Evolutionary conservation across 2,113 vertebrate species (phyloP).

Genomic region (Agapornis roseicollis): DNA sequence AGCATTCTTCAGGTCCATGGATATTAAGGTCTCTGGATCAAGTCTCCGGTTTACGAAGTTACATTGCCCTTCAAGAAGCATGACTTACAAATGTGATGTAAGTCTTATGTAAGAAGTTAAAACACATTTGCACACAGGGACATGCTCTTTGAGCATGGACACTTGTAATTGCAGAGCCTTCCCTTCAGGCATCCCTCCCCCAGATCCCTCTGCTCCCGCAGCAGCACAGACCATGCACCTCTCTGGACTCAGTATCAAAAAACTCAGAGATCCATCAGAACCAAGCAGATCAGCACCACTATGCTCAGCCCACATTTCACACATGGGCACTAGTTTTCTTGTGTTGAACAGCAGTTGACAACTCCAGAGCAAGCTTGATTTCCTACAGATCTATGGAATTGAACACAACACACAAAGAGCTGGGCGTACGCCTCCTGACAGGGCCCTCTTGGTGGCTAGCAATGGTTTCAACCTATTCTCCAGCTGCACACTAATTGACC

Average conservation of each 20-base stretch:
- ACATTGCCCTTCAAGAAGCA: neutral
- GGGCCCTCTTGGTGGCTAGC: neutral
- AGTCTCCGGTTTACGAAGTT: neutral
- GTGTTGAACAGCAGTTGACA: neutral
- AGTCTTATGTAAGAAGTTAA: neutral
- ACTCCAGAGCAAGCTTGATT: neutral
- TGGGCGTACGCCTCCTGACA: neutral
- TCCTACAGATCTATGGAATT: neutral
- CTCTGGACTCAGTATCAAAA: neutral
- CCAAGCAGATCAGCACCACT: accelerated
- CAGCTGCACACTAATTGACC: neutral
- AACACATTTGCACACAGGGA: neutral
- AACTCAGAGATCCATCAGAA: neutral
- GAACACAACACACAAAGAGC: neutral
- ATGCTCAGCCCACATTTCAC: neutral
- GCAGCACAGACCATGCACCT: neutral
- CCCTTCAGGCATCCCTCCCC: neutral
- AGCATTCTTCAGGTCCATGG: neutral
- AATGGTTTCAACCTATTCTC: neutral
- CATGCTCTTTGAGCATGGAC: neutral
- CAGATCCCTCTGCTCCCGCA: accelerated
- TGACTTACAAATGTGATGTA: neutral
- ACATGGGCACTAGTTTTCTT: neutral
- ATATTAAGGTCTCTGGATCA: neutral
- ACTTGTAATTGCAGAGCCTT: neutral